Percentiles rank a stretch among this genome's conserved stretches.
These are phyloP conservation scores for Lacanobia oleracea DNA, from an alignment of 2,888 invertebrate genomes.

Conservation along the genomic window DNA sequence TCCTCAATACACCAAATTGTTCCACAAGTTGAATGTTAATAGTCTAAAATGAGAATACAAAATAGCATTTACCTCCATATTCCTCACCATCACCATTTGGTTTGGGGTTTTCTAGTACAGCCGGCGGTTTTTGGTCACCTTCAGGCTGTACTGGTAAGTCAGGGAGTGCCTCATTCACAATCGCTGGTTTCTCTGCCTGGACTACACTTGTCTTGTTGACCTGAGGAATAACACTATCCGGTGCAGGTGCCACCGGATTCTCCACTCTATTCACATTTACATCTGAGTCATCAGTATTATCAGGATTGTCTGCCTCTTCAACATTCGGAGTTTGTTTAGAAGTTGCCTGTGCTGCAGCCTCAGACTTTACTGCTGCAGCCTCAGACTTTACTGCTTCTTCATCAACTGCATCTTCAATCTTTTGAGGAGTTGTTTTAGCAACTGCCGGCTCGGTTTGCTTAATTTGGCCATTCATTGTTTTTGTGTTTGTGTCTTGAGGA, in stretches of 20 bases:
- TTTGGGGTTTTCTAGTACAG: constrained; percentile 64
- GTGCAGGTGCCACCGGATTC: constrained; percentile 27
- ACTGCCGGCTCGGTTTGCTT: constrained; percentile 43
- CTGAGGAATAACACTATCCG: constrained; percentile 27
- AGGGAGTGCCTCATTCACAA: constrained; percentile 33
- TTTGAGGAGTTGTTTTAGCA: constrained; percentile 45
- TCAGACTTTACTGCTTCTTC: constrained; percentile 33
- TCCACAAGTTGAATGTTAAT: too few species aligned
- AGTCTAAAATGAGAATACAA: too few species aligned
- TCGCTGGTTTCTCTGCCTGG: constrained; percentile 42
- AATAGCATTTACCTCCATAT: constrained; percentile 50
- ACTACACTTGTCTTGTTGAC: constrained; percentile 39
- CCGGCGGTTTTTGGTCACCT: constrained; percentile 58
- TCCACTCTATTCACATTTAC: constrained; percentile 37
- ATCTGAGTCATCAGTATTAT: constrained; percentile 37
- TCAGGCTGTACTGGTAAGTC: constrained; percentile 43
- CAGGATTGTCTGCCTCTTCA: constrained; percentile 13
- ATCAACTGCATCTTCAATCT: constrained; percentile 7
- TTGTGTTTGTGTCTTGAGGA: constrained; percentile 29
- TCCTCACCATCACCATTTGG: constrained; percentile 58
- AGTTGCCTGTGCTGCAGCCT: constrained; percentile 24
- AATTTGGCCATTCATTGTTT: constrained; percentile 32
- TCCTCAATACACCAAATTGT: not conserved
- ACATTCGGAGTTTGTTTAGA: constrained; percentile 38
- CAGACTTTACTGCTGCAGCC: constrained; percentile 30